Conservation (phyloP, 1,140 invertebrate species). For the Bilobella aurantiaca region DNA sequence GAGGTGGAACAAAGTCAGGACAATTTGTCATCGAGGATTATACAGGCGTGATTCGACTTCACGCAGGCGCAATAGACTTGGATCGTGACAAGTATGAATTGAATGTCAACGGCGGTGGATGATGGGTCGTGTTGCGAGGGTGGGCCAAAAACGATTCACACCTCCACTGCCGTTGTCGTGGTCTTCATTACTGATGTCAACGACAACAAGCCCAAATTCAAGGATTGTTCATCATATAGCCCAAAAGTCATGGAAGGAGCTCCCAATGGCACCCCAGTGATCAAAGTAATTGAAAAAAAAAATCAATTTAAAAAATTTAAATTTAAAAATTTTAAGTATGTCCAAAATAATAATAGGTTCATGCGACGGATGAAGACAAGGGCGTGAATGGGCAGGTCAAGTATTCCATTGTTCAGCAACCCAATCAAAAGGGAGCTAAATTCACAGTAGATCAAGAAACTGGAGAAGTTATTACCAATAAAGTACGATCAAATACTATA, state of each 20-base stretch:
- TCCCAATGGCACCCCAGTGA: constrained; percentile 79
- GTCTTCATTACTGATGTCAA: constrained; percentile 94
- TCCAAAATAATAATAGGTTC: no score
- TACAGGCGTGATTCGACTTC: constrained; percentile 81
- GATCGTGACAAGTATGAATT: constrained; percentile 68
- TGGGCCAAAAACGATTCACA: constrained; percentile 73
- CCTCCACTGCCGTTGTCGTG: constrained; percentile 86
- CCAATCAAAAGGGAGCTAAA: constrained; percentile 90
- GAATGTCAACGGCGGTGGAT: constrained; percentile 86
- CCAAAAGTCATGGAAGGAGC: constrained; percentile 88
- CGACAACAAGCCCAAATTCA: constrained; percentile 53
- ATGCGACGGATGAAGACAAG: constrained; percentile 87
- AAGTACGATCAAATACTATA: constrained; percentile 44
- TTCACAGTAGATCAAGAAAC: constrained; percentile 90
- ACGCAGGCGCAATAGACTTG: constrained; percentile 68
- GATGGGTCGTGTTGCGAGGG: constrained; percentile 85
- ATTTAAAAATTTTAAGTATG: no score
- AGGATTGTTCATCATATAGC: constrained; percentile 80
- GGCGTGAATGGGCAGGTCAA: constrained; percentile 86
- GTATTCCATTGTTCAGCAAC: constrained; percentile 91
- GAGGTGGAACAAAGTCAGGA: constrained; percentile 73
- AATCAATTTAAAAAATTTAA: no score
- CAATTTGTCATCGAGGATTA: constrained; percentile 93
- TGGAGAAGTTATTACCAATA: constrained; percentile 85
- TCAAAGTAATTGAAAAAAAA: no score